These are phyloP conservation scores for Ips nitidus DNA, from an alignment of 1,140 invertebrate species.

Conservation along the genomic window DNA sequence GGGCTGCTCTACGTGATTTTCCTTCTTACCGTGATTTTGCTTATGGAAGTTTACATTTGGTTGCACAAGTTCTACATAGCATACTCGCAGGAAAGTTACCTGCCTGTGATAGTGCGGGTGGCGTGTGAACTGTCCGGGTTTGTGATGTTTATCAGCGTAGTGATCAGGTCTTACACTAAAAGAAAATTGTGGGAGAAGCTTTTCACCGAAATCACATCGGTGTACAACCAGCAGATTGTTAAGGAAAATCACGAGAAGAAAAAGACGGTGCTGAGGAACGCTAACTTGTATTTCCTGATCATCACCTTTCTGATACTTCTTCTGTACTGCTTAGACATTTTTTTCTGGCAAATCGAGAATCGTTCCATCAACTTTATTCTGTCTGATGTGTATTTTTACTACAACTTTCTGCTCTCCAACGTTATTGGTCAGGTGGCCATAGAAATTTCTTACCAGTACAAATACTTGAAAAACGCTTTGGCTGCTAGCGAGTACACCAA, in stretches of 20 bases:
- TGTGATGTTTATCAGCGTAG: constrained; percentile 19
- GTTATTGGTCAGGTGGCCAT: constrained; percentile 17
- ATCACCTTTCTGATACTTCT: constrained; percentile 15
- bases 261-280: constrained; percentile 10
- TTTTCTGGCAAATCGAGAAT: constrained; percentile 24
- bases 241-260: constrained; percentile 18
- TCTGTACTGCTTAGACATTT: constrained; percentile 17
- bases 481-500: constrained; percentile 16
- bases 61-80: constrained; percentile 26
- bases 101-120: constrained; percentile 18
- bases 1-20: constrained; percentile 12
- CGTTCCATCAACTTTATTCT: constrained; percentile 21
- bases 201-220: constrained; percentile 14
- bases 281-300: constrained; percentile 22
- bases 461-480: constrained; percentile 18
- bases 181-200: constrained; percentile 22
- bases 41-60: constrained; percentile 31
- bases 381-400: constrained; percentile 28
- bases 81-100: constrained; percentile 22
- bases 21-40: background rate
- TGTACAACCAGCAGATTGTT: constrained; percentile 19
- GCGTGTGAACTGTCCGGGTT: constrained; percentile 21
- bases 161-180: constrained; percentile 22
- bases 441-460: constrained; percentile 23
- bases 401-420: constrained; percentile 23